Conservation (phyloP, 2,797 vertebrate species). For the Poeciliopsis turneri region DNA sequence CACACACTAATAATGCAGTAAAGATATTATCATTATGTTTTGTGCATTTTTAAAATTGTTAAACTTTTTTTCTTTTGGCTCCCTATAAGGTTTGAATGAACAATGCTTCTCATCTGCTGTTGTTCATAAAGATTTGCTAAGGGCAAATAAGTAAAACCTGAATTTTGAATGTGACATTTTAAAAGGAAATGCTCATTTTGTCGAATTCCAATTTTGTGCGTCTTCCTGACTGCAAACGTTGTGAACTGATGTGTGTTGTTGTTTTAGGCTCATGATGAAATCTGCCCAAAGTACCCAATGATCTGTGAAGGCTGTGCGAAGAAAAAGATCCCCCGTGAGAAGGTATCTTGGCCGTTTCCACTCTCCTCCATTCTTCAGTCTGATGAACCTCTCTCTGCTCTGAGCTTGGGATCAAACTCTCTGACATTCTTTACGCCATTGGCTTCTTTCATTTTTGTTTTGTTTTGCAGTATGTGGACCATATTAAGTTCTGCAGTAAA, state of each 20-base stretch:
- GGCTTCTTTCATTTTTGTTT: conserved; percentile 61
- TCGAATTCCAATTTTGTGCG: not conserved
- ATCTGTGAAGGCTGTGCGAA: conserved; percentile 93
- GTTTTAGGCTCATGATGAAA: conserved; percentile 89
- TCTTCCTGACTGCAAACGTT: not conserved
- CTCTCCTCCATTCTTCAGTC: conserved; percentile 31
- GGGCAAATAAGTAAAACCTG: not conserved
- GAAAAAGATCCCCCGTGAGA: conserved; percentile 93
- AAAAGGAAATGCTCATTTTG: not conserved
- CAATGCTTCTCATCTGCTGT: not conserved
- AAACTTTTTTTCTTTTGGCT: not conserved
- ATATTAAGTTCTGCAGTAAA: conserved; percentile 91
- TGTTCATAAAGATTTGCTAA: not conserved
- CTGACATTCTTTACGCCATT: conserved; percentile 50
- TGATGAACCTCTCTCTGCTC: conserved; percentile 56
- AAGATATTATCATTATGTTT: not conserved
- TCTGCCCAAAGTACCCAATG: conserved; percentile 94
- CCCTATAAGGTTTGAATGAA: not conserved
- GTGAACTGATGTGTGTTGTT: conserved; percentile 7
- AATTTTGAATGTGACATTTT: not conserved
- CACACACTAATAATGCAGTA: not conserved
- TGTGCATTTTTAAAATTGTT: not conserved
- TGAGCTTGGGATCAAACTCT: conserved; percentile 41
- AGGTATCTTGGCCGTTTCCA: conserved; percentile 76
- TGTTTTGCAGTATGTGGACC: conserved; percentile 91